Base-by-base conservation (phyloP, 2,113 vertebrate genomes). In the Microtus pennsylvanicus region DNA sequence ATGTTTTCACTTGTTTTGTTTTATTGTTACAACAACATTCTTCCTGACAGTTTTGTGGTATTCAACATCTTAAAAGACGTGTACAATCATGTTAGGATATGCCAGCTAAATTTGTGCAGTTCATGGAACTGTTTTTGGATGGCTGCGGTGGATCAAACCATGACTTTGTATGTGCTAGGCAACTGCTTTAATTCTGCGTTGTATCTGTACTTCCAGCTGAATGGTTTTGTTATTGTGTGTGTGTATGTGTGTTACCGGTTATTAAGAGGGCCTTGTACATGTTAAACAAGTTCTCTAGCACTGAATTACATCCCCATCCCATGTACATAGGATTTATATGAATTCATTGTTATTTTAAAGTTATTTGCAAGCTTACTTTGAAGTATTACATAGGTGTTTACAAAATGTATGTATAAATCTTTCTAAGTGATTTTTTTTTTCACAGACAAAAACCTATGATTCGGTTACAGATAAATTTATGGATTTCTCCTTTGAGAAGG, bases 401-500 rank as follows among this genome's bases (percentile, higher is more conserved):
- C 81, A 42, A 94, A 93, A 65, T 92, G 91, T 91, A 58, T 52
- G 21, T 90, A 58, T 89, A 94, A 88, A 52, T 61, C 77, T n/a
- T 75, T 28, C 65, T 91, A 65, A 94, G 13, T 93, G 33, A 65
- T 42, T 90, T 90, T 80, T 94, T 67, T 97, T 98, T 94, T 95
- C 97, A 90, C 98, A 99, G 99, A 99, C 99, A 11, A 99, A 99
- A 98, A 99, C 99, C 4, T 99, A 99, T 0, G 99, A 99, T 98
- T 99, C 99, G 6, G 99, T 99, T 93, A 99, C 99, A 4, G 99
- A 99, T 98, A 99, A 99, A 97, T 99, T 99, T 97, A 99, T 99
- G 99, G 99, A 99, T 98, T 99, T 99, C 98, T 99, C 99, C 91
- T 99, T 99, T 98, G 99, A 99, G 99, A 99, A 99, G 99, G 99